phyloP scores from a whole-genome alignment of 2,113 vertebrate species.

The Pseudopipra pipra region DNA sequence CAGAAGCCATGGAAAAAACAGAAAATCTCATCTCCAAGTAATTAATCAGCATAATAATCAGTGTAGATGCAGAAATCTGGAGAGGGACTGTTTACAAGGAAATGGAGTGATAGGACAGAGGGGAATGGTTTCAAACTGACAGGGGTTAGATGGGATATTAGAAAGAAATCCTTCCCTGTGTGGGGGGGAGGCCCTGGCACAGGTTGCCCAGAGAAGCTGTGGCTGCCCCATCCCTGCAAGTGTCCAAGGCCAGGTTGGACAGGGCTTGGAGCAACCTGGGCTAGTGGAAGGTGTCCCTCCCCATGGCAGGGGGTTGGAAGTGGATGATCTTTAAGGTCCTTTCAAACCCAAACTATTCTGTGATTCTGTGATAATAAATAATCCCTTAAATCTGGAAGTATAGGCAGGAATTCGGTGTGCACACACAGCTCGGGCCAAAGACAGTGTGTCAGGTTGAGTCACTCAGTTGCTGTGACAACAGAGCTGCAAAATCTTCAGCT shows the following conservation, averaged over 20 bases:
- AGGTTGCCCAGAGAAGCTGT: neutral
- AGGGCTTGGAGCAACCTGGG: accelerated
- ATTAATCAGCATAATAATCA: neutral
- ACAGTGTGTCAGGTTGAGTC: neutral
- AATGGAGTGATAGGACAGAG: neutral
- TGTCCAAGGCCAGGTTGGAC: neutral
- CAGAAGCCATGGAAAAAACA: neutral
- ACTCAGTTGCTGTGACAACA: neutral
- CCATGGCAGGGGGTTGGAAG: accelerated
- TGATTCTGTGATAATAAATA: neutral
- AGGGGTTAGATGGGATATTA: neutral
- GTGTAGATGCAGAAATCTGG: neutral
- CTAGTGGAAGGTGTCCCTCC: neutral
- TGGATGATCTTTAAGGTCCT: neutral
- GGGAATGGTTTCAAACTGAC: neutral
- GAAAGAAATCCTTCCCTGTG: neutral
- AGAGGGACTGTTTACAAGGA: neutral
- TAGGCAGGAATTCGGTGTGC: neutral
- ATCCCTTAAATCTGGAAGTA: neutral
- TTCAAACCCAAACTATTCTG: neutral
- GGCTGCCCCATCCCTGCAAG: neutral
- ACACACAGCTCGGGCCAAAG: neutral
- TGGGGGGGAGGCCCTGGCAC: neutral
- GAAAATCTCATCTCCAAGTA: neutral
- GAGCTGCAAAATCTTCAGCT: neutral